Base-by-base conservation (phyloP, 64 coral and sea anemone species). In the Cladopsammia gracilis region DNA sequence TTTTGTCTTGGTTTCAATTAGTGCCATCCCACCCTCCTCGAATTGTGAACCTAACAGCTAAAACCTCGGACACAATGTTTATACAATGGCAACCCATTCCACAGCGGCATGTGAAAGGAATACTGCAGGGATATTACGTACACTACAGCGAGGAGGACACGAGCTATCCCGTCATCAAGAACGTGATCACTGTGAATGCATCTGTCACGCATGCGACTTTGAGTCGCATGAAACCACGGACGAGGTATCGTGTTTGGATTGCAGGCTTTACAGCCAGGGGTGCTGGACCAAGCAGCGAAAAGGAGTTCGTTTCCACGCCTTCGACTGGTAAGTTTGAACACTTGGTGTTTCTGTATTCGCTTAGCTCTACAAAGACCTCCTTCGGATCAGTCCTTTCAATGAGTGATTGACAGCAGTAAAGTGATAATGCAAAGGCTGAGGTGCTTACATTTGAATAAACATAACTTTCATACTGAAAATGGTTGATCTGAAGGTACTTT, bases 251-350 rank as follows among this genome's bases (percentile, higher is more conserved):
- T 14, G 42, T 97, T 13, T 87, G 81, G 71, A 86, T 97, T 4
- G 88, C 81, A 8, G 96, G 81, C 22, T 90, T 97, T 14, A 97
- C 92, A 45, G 68, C 16, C 25, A 97, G 94, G 56, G 96, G 96
- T 20, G n/a, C 25, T 48, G 96, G 96, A 1, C 96, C 96, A 18
- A 62, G 49, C n/a, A 94, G 88, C 62, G 77, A 79, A 0, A 72
- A 82, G 14, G 59, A 83, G 4, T 73, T 48, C 23, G 92, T 84
- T 7, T 56, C 59, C 12, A 97, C 96, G 6, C 59, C 79, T 16
- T 72, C 64, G 49, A 65, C 90, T 58, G 92, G 96, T 97, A 53
- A 48, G 76, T 76, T 46, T 56, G 0, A 47, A 6, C 3, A 5
- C 0, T 11, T 75, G 0, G 23, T 57, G 4, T 73, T 52, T 16